phyloP scores from a whole-genome alignment of 1,140 invertebrate genomes.

The Schmidtea mediterranea region DNA sequence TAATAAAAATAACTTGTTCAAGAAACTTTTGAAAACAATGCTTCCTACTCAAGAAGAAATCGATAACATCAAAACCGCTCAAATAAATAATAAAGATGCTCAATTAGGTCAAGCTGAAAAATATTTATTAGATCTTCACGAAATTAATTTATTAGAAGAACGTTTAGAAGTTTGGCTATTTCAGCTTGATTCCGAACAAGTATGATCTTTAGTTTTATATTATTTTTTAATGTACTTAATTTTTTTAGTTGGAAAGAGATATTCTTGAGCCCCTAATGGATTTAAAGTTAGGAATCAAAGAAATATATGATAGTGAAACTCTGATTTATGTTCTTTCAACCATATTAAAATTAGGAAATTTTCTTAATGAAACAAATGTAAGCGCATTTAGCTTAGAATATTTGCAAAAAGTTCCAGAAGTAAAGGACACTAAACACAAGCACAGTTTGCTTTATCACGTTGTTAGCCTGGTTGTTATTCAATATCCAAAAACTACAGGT shows the following conservation, averaged over 20 bases:
- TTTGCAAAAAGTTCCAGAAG: conserved; percentile 82
- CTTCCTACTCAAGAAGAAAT: conserved; percentile 86
- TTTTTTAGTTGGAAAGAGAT: conserved; percentile 36
- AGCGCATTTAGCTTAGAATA: conserved; percentile 88
- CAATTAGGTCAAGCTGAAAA: conserved; percentile 88
- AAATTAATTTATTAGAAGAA: conserved; percentile 74
- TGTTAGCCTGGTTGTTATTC: conserved; percentile 81
- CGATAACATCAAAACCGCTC: conserved; percentile 74
- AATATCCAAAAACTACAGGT: conserved; percentile 50
- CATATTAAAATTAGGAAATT: conserved; percentile 74
- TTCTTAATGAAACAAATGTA: conserved; percentile 68
- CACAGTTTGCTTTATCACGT: conserved; percentile 85
- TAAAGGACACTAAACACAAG: conserved; percentile 94
- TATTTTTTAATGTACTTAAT: too few species aligned
- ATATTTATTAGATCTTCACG: conserved; percentile 72
- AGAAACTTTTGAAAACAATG: conserved; percentile 76
- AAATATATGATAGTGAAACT: neutral
- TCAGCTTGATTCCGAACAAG: conserved; percentile 83
- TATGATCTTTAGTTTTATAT: conserved; percentile 32
- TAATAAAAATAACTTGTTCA: conserved; percentile 11
- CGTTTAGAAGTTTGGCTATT: conserved; percentile 88
- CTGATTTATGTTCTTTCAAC: conserved; percentile 38
- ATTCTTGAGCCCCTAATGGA: conserved; percentile 93
- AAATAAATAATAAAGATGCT: conserved; percentile 65
- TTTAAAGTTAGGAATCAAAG: conserved; percentile 41